These are phyloP conservation scores for Pantelozetes paolii DNA, from an alignment of 2,888 invertebrate genomes.

Conservation along the genomic window DNA sequence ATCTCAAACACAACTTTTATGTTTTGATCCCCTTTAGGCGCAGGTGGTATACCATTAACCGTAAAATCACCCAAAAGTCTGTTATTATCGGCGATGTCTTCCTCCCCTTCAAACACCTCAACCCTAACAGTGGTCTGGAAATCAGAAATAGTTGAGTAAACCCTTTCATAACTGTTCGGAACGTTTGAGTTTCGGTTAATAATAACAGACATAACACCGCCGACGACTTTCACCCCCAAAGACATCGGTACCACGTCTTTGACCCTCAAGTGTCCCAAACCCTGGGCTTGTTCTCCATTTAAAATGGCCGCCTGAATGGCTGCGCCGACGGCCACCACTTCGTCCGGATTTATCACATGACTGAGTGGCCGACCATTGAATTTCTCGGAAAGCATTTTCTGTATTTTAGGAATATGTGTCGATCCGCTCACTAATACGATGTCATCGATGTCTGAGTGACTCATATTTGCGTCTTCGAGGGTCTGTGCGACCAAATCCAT, in stretches of 20 bases:
- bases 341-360: constrained; percentile 28
- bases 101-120: constrained; percentile 9
- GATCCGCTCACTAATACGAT: constrained; percentile 43
- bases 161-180: background rate
- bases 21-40: background rate
- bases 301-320: constrained; percentile 42
- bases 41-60: background rate
- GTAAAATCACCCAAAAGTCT: background rate
- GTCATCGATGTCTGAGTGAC: constrained; percentile 40
- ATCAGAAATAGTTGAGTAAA: background rate
- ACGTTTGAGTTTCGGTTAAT: constrained; percentile 9
- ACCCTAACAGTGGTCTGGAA: background rate
- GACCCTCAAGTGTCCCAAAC: background rate
- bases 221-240: background rate
- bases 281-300: background rate
- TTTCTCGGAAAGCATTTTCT: constrained; percentile 35
- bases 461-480: constrained; percentile 41
- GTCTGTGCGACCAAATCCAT: constrained; percentile 39
- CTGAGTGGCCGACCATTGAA: constrained; percentile 43
- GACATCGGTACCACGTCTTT: constrained; percentile 16
- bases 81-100: background rate
- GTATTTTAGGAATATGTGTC: constrained; percentile 43
- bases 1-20: background rate
- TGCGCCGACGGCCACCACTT: constrained; percentile 44
- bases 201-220: background rate